phyloP scores from a whole-genome alignment of 2,113 vertebrate genomes.

The Redunca redunca region DNA sequence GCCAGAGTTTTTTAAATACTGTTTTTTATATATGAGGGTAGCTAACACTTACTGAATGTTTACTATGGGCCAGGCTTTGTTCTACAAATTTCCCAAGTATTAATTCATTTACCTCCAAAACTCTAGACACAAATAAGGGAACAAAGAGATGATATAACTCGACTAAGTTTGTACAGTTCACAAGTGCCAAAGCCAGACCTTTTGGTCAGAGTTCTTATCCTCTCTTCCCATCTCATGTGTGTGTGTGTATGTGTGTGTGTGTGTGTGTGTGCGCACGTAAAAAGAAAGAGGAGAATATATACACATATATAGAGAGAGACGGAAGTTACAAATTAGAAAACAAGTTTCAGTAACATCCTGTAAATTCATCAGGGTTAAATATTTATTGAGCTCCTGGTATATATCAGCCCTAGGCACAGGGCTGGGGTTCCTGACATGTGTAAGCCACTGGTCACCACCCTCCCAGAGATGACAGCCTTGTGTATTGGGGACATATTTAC shows the following conservation, averaged over 20 bases:
- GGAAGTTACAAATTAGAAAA: neutral
- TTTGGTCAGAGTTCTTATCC: neutral
- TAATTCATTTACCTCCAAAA: neutral
- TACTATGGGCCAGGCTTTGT: neutral
- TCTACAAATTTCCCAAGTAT: neutral
- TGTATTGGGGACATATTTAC: neutral
- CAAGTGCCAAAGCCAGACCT: neutral
- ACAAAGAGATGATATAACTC: neutral
- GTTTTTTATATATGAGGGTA: neutral
- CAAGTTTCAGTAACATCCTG: neutral
- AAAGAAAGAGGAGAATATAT: neutral
- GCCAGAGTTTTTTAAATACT: neutral
- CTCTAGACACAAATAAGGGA: neutral
- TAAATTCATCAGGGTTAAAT: neutral
- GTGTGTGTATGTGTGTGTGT: neutral
- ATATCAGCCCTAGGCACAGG: neutral
- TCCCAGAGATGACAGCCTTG: neutral
- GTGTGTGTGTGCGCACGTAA: neutral
- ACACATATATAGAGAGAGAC: accelerated
- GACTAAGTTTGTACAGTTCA: neutral
- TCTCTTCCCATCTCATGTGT: neutral
- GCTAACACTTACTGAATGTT: neutral
- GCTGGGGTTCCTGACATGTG: neutral
- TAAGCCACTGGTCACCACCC: neutral
- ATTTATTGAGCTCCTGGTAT: neutral